phyloP scores from a whole-genome alignment of 2,888 invertebrate species.

The Drosophila multiciliata region DNA sequence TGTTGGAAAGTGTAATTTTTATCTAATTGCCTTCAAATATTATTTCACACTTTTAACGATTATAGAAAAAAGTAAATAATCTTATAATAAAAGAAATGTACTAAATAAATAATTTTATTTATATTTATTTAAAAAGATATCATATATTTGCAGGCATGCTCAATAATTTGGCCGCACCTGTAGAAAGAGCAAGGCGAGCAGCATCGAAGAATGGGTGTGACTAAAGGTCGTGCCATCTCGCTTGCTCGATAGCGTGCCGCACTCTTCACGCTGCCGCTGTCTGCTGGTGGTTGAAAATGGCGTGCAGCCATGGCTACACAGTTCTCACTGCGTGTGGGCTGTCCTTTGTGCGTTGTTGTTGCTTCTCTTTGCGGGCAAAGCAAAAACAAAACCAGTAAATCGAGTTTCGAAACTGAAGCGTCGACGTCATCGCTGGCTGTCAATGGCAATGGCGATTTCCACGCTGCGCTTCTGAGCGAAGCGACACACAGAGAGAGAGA shows the following conservation, averaged over 20 bases:
- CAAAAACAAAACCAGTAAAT: slow-evolving; percentile 66
- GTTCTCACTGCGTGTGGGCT: slow-evolving; percentile 74
- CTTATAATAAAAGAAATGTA: neutral
- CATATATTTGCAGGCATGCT: neutral
- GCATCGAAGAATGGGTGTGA: slow-evolving; percentile 59
- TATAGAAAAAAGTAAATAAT: neutral
- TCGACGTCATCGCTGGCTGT: slow-evolving; percentile 63
- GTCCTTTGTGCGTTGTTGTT: slow-evolving; percentile 57
- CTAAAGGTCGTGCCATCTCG: slow-evolving; percentile 45
- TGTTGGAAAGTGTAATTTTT: neutral
- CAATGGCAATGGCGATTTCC: slow-evolving; percentile 72
- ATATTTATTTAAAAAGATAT: neutral
- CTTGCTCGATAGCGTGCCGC: slow-evolving; percentile 22
- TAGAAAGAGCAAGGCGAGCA: slow-evolving; percentile 22
- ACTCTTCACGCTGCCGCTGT: slow-evolving; percentile 19
- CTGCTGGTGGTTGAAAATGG: slow-evolving; percentile 74
- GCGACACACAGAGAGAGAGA: slow-evolving; percentile 4
- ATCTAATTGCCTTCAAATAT: neutral
- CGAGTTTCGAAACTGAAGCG: slow-evolving; percentile 59
- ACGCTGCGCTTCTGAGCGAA: slow-evolving; percentile 39
- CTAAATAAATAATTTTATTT: neutral
- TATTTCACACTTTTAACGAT: neutral
- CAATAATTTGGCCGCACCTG: slow-evolving; percentile 46
- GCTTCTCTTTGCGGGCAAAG: slow-evolving; percentile 36
- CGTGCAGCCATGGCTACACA: slow-evolving; percentile 63